Percentiles rank a stretch among this genome's conserved stretches.
These are phyloP conservation scores for Etia nguti DNA, from an alignment of 2,113 vertebrate species.

Conservation along the genomic window DNA sequence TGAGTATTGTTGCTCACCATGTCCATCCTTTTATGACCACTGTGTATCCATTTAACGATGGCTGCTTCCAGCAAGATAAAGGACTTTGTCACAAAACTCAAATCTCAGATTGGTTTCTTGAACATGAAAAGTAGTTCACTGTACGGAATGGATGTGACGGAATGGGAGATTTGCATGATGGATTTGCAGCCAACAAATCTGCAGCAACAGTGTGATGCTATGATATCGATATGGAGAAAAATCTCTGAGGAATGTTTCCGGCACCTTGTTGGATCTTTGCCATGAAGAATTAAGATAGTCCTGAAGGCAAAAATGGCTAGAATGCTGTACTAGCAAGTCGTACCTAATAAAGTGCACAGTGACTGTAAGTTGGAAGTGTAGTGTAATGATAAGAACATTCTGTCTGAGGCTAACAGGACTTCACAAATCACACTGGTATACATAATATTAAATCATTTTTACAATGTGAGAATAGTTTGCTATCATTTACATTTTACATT, in stretches of 20 bases:
- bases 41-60: neutral
- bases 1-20: neutral
- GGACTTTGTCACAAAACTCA: neutral
- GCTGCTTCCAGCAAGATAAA: neutral
- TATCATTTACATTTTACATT: neutral
- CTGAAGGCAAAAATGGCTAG: neutral
- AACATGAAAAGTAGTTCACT: too few species aligned
- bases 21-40: neutral
- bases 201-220: neutral
- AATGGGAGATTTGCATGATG: neutral
- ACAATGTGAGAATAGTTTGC: neutral
- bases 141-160: fast-evolving
- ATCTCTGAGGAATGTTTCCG: neutral
- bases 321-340: neutral
- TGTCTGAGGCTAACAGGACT: neutral
- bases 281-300: neutral
- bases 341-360: neutral
- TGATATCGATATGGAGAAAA: neutral
- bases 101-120: neutral
- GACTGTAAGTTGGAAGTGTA: neutral
- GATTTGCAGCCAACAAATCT: neutral
- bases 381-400: neutral
- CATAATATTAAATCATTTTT: neutral
- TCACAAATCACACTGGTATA: neutral
- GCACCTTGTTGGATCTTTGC: neutral